A percentile compares a stretch with the other conserved stretches of the same genome.
Conservation (phyloP, 2,888 invertebrate genomes). For the Sepioteuthis lessoniana region DNA sequence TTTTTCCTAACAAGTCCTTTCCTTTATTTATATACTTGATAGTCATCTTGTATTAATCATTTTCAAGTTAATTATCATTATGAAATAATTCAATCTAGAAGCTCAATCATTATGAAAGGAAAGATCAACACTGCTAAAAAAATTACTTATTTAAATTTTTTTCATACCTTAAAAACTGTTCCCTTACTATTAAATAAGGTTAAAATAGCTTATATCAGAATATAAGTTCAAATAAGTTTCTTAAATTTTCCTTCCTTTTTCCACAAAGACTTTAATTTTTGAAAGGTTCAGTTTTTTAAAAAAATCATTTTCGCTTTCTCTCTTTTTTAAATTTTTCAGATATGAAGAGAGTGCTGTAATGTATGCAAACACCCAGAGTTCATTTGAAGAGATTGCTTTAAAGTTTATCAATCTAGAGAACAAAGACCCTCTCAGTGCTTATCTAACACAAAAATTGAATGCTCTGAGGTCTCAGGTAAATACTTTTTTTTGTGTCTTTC, state of each 20-base stretch:
- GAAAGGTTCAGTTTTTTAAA: background rate
- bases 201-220: too few species aligned
- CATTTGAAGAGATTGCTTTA: constrained; percentile 94
- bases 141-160: too few species aligned
- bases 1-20: too few species aligned
- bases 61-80: too few species aligned
- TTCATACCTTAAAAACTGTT: too few species aligned
- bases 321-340: constrained; percentile 56
- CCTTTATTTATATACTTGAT: too few species aligned
- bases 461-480: constrained; percentile 66
- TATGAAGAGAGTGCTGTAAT: constrained; percentile 89
- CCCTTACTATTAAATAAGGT: too few species aligned
- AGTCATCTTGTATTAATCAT: too few species aligned
- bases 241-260: background rate
- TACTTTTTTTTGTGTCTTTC: background rate
- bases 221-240: background rate
- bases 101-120: too few species aligned
- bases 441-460: constrained; percentile 86
- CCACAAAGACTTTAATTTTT: background rate
- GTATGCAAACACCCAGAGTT: constrained; percentile 91
- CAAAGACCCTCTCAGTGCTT: constrained; percentile 89
- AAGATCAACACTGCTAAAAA: too few species aligned
- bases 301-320: too few species aligned
- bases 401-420: constrained; percentile 89
- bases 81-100: too few species aligned